phyloP scores from a whole-genome alignment of 2,888 invertebrate genomes.

The Tinea semifulvella region DNA sequence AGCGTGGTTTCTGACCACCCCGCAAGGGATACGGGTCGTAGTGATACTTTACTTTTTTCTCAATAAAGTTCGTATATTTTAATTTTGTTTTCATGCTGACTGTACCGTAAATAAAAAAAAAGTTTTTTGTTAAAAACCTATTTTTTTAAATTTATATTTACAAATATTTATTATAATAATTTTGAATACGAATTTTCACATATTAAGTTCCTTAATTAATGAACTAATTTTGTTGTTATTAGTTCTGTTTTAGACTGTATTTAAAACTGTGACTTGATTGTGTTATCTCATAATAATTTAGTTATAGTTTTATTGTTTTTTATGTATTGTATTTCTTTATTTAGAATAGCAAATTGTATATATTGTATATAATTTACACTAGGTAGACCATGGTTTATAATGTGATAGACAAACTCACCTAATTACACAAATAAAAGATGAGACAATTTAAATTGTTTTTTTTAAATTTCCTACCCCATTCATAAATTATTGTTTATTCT shows the following conservation, averaged over 20 bases:
- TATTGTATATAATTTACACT: slow-evolving; percentile 41
- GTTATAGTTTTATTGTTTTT: slow-evolving; percentile 11
- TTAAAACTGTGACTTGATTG: background rate
- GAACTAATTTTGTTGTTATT: slow-evolving; percentile 8
- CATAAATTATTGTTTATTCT: too few species aligned
- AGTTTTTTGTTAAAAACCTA: background rate
- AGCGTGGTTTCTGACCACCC: too few species aligned
- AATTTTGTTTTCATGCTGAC: too few species aligned
- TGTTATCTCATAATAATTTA: background rate
- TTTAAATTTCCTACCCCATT: background rate
- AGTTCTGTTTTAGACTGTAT: slow-evolving; percentile 1
- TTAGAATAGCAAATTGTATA: slow-evolving; percentile 37
- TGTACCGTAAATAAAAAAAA: too few species aligned
- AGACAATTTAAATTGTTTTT: background rate
- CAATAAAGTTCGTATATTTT: too few species aligned
- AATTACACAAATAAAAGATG: slow-evolving; percentile 59
- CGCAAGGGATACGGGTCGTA: too few species aligned
- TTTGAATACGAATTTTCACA: background rate
- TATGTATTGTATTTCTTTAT: slow-evolving; percentile 44
- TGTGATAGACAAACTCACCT: slow-evolving; percentile 39
- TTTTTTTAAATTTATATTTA: slow-evolving; percentile 1
- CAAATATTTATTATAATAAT: background rate
- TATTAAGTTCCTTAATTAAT: slow-evolving; percentile 7
- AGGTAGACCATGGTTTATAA: slow-evolving; percentile 56
- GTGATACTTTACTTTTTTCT: too few species aligned